Evolutionary conservation across 1,140 invertebrate genomes (phyloP).

Genomic region (Whitmania pigra): DNA sequence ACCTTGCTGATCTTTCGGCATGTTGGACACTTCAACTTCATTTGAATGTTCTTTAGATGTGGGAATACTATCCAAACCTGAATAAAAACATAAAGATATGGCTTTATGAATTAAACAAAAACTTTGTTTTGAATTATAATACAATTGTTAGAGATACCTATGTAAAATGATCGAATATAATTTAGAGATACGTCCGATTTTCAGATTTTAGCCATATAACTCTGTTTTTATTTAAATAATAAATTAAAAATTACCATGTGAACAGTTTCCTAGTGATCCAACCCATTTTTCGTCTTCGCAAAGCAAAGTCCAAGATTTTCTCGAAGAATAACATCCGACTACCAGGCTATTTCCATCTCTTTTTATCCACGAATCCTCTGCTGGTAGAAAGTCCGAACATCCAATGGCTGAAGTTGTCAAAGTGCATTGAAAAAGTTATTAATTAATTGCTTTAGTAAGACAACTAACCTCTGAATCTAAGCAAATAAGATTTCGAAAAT

Average conservation of each 20-base stretch:
- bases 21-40: no score
- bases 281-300: conserved; percentile 13
- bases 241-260: background rate
- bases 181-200: no score
- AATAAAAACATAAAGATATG: no score
- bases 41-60: no score
- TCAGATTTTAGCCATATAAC: background rate
- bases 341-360: background rate
- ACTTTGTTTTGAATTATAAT: no score
- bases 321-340: conserved; percentile 1
- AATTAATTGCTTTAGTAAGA: background rate
- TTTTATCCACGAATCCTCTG: conserved; percentile 17
- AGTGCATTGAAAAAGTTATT: background rate
- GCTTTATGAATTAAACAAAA: no score
- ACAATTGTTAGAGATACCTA: no score
- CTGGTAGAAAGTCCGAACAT: conserved; percentile 4
- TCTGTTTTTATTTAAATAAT: background rate
- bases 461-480: background rate
- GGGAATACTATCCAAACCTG: no score
- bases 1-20: no score
- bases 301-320: background rate
- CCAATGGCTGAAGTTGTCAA: conserved; percentile 5
- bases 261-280: conserved; percentile 12
- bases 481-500: background rate
- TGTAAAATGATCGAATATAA: no score